Conservation (phyloP, 2,888 invertebrate genomes). For the Caenorhabditis sp. region DNA sequence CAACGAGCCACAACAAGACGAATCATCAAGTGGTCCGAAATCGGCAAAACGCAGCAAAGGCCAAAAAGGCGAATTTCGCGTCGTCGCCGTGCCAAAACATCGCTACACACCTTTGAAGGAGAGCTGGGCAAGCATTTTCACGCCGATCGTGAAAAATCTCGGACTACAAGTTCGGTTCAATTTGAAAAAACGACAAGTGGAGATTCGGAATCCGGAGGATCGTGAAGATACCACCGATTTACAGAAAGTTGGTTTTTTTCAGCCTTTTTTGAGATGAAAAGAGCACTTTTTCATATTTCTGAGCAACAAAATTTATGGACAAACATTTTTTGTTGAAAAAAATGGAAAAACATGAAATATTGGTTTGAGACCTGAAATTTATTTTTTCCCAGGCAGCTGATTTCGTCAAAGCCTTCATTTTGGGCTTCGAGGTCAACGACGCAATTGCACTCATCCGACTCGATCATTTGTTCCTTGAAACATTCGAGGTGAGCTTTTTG, state of each 20-base stretch:
- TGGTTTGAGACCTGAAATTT: too few species aligned
- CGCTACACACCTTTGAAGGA: constrained; percentile 92
- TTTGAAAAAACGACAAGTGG: constrained; percentile 86
- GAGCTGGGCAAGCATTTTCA: constrained; percentile 95
- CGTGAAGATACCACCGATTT: constrained; percentile 81
- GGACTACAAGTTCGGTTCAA: constrained; percentile 90
- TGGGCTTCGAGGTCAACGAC: constrained; percentile 90
- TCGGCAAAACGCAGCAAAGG: constrained; percentile 48
- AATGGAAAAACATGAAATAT: too few species aligned
- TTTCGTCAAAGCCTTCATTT: constrained; percentile 93
- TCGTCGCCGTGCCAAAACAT: constrained; percentile 84
- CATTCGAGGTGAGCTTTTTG: constrained; percentile 81
- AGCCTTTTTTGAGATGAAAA: background rate
- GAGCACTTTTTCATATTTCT: too few species aligned
- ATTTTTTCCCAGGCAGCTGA: constrained; percentile 82
- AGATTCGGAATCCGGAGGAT: constrained; percentile 78
- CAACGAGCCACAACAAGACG: constrained; percentile 9
- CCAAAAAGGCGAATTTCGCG: constrained; percentile 55
- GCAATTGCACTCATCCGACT: constrained; percentile 89
- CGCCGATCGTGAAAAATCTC: constrained; percentile 92
- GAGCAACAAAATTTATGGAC: too few species aligned
- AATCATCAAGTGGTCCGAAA: constrained; percentile 12
- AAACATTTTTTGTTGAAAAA: too few species aligned
- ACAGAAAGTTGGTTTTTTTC: constrained; percentile 40
- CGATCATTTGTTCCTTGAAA: constrained; percentile 94